Evolutionary conservation across 1,140 invertebrate species (phyloP).

Genomic region (Drosophila bipectinata): DNA sequence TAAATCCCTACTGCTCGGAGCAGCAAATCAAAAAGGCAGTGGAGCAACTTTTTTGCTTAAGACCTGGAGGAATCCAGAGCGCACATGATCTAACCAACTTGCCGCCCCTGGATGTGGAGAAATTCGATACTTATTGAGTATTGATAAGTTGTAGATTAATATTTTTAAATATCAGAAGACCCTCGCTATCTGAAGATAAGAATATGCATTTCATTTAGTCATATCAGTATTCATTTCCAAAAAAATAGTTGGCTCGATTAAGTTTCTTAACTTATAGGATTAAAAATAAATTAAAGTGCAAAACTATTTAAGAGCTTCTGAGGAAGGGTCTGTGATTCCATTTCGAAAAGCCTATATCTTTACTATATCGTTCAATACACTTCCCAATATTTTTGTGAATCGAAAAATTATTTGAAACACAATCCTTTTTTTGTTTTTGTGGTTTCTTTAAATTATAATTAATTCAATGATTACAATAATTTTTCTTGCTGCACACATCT

Average conservation of each 20-base stretch:
- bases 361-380: too few relatives aligned
- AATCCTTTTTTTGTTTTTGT: conserved; percentile 47
- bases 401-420: conserved; percentile 13
- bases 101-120: conserved; percentile 31
- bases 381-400: too few relatives aligned
- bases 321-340: too few relatives aligned
- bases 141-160: too few relatives aligned
- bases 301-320: too few relatives aligned
- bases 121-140: conserved; percentile 18
- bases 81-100: conserved; percentile 53
- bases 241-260: not conserved
- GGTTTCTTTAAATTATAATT: conserved; percentile 81
- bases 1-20: conserved; percentile 77
- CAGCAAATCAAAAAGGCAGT: conserved; percentile 58
- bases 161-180: not conserved
- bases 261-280: not conserved
- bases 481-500: conserved; percentile 78
- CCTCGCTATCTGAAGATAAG: too few relatives aligned
- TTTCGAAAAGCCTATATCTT: too few relatives aligned
- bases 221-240: not conserved
- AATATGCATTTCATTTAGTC: not conserved
- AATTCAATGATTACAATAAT: conserved; percentile 83
- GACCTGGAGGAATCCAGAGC: conserved; percentile 53
- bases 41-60: conserved; percentile 67
- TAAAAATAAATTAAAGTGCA: not conserved